These are phyloP conservation scores for Tipula confusa DNA, from an alignment of 2,888 invertebrate genomes.

Conservation along the genomic window DNA sequence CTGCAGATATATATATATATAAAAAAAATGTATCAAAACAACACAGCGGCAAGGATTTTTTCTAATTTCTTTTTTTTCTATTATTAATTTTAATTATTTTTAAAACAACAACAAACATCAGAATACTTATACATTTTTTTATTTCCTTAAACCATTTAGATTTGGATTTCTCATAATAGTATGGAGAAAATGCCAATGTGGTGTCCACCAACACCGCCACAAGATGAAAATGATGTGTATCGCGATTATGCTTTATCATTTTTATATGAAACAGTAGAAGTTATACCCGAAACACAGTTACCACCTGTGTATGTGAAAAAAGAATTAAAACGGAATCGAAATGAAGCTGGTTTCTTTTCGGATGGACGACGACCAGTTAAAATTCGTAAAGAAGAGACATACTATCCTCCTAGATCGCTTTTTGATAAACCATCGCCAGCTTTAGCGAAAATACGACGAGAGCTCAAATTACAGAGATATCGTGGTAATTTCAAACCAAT, in stretches of 20 bases:
- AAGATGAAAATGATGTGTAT: conserved; percentile 87
- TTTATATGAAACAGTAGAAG: conserved; percentile 67
- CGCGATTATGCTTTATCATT: conserved; percentile 80
- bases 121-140: not conserved
- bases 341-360: conserved; percentile 57
- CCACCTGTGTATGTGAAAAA: conserved; percentile 77
- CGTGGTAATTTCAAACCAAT: conserved; percentile 55
- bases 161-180: conserved; percentile 70
- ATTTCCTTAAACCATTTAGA: conserved; percentile 52
- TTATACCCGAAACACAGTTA: conserved; percentile 72
- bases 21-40: conserved; percentile 34
- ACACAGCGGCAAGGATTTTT: conserved; percentile 40
- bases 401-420: conserved; percentile 72
- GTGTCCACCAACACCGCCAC: conserved; percentile 95
- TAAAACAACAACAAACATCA: conserved; percentile 34
- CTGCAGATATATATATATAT: conserved; percentile 42
- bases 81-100: not conserved
- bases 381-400: conserved; percentile 67
- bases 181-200: conserved; percentile 84
- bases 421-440: conserved; percentile 77
- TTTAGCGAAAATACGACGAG: conserved; percentile 69
- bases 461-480: conserved; percentile 70
- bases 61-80: not conserved
- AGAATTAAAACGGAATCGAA: conserved; percentile 66
- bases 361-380: conserved; percentile 59